These are phyloP conservation scores for Geophilus truncorum DNA, from an alignment of 2,888 invertebrate species.

Conservation along the genomic window DNA sequence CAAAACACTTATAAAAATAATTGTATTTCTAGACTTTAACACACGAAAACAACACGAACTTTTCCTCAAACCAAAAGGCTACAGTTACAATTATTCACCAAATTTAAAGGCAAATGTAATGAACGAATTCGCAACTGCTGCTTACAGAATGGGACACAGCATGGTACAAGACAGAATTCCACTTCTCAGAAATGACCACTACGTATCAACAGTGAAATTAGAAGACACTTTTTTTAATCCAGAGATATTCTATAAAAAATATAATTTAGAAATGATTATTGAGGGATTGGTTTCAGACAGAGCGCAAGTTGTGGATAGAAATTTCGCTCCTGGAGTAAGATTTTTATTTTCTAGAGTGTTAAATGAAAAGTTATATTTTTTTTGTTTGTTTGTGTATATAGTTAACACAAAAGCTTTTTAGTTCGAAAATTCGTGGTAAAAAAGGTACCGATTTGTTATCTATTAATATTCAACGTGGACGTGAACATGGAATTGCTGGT, in stretches of 20 bases:
- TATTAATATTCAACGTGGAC: constrained; percentile 40
- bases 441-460: constrained; percentile 40
- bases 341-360: neutral
- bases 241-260: neutral
- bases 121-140: constrained; percentile 44
- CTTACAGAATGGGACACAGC: constrained; percentile 45
- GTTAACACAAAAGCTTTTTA: constrained; percentile 39
- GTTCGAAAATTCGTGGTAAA: neutral
- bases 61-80: constrained; percentile 40
- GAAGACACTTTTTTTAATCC: neutral
- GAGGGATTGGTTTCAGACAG: neutral
- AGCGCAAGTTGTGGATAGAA: neutral
- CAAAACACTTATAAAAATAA: neutral
- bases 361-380: neutral
- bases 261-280: neutral
- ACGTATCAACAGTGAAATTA: neutral
- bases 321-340: neutral
- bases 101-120: constrained; percentile 41
- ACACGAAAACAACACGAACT: constrained; percentile 35
- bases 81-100: constrained; percentile 39
- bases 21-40: neutral
- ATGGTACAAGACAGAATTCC: neutral
- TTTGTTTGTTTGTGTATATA: constrained; percentile 30
- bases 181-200: neutral
- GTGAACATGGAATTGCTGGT: constrained; percentile 41